Evolutionary conservation across 2,888 invertebrate genomes (phyloP).

Genomic region (Carabus problematicus): DNA sequence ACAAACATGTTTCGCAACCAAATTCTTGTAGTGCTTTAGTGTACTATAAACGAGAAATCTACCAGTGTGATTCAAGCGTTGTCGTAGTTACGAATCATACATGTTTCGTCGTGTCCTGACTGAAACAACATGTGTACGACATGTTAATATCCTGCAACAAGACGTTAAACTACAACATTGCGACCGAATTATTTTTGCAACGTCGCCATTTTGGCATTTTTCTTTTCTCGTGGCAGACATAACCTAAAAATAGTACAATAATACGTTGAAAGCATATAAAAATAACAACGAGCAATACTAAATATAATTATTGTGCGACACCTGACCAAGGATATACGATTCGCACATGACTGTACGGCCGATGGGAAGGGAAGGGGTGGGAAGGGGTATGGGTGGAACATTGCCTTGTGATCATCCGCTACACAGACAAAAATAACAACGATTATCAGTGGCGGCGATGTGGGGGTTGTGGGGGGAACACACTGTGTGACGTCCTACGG

Average conservation of each 20-base stretch:
- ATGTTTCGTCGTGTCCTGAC: too few relatives aligned
- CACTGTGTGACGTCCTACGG: constrained; percentile 2
- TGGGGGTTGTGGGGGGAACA: not conserved
- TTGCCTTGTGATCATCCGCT: not conserved
- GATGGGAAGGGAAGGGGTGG: too few relatives aligned
- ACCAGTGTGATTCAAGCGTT: too few relatives aligned
- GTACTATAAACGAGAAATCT: too few relatives aligned
- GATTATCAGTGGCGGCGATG: constrained; percentile 5
- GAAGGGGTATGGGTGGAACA: too few relatives aligned
- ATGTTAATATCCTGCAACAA: too few relatives aligned
- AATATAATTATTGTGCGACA: constrained; percentile 35
- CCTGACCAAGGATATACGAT: constrained; percentile 13
- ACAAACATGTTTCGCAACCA: too few relatives aligned
- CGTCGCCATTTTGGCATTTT: constrained; percentile 12
- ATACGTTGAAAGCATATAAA: constrained; percentile 29
- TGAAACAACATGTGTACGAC: too few relatives aligned
- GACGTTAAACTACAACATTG: too few relatives aligned
- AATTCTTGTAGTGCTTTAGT: too few relatives aligned
- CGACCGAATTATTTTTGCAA: constrained; percentile 19
- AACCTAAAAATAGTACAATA: constrained; percentile 22
- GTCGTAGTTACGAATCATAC: too few relatives aligned
- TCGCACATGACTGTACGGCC: not conserved
- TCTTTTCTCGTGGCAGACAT: constrained; percentile 2
- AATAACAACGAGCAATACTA: constrained; percentile 37
- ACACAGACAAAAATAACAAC: constrained; percentile 12